Evolutionary conservation across 2,113 vertebrate genomes (phyloP).

Genomic region (Megaceryle maxima): DNA sequence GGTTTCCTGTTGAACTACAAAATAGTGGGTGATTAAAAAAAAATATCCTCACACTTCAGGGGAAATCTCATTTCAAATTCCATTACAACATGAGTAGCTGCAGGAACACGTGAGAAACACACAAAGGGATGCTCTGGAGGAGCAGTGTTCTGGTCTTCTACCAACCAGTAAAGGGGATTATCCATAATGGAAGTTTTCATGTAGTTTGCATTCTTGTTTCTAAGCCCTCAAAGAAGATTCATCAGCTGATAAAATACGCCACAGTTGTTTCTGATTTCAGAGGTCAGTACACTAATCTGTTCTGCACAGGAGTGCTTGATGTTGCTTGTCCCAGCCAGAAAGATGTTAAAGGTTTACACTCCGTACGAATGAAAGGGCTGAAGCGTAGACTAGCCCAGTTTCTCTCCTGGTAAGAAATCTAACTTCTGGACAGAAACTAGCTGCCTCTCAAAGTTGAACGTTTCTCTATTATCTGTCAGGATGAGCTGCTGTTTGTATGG

Average conservation of each 20-base stretch:
- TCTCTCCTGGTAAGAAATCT: neutral
- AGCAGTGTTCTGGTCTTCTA: neutral
- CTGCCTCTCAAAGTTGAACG: neutral
- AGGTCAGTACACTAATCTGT: rapidly evolving
- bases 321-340: neutral
- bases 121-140: neutral
- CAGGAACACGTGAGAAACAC: neutral
- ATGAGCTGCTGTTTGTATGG: neutral
- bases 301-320: neutral
- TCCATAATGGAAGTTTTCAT: neutral
- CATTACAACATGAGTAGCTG: neutral
- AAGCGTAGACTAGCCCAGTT: neutral
- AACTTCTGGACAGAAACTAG: neutral
- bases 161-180: neutral
- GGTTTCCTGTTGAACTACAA: neutral
- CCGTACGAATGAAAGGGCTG: neutral
- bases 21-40: neutral
- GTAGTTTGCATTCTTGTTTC: neutral
- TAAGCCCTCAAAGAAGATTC: neutral
- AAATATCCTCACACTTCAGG: neutral
- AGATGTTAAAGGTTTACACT: neutral
- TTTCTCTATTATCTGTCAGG: neutral
- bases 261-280: neutral
- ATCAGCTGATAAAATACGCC: neutral
- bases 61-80: neutral